Conservation (phyloP, 2,888 invertebrate genomes). For the Zeuzera pyrina region DNA sequence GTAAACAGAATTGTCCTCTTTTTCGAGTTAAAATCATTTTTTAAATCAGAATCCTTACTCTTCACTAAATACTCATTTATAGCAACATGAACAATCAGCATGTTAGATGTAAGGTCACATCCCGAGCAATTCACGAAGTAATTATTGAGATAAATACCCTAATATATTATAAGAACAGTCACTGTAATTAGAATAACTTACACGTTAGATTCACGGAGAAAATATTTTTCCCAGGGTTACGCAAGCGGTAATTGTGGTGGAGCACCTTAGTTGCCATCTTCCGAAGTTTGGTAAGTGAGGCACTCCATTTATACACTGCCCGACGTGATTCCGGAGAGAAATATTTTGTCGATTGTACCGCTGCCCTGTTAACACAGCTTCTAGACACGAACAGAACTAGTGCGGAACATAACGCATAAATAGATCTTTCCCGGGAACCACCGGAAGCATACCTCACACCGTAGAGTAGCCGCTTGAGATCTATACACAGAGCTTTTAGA, state of each 20-base stretch:
- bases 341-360: constrained; percentile 73
- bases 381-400: constrained; percentile 52
- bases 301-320: constrained; percentile 70
- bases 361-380: constrained; percentile 57
- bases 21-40: not conserved
- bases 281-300: constrained; percentile 73
- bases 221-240: constrained; percentile 74
- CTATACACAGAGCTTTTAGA: constrained; percentile 46
- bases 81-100: constrained; percentile 44
- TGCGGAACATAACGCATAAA: constrained; percentile 70
- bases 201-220: constrained; percentile 74
- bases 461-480: constrained; percentile 62
- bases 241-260: constrained; percentile 74
- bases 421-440: constrained; percentile 71
- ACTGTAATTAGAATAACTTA: constrained; percentile 64
- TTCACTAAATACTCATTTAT: constrained; percentile 45
- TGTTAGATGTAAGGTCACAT: constrained; percentile 57
- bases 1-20: not conserved
- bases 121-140: constrained; percentile 47
- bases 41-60: constrained; percentile 25
- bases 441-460: constrained; percentile 60
- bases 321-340: constrained; percentile 73
- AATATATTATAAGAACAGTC: constrained; percentile 54
- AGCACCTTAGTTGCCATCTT: constrained; percentile 73
- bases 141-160: constrained; percentile 33